Conservation (phyloP, 2,113 vertebrate species). For the Bubo scandiacus region DNA sequence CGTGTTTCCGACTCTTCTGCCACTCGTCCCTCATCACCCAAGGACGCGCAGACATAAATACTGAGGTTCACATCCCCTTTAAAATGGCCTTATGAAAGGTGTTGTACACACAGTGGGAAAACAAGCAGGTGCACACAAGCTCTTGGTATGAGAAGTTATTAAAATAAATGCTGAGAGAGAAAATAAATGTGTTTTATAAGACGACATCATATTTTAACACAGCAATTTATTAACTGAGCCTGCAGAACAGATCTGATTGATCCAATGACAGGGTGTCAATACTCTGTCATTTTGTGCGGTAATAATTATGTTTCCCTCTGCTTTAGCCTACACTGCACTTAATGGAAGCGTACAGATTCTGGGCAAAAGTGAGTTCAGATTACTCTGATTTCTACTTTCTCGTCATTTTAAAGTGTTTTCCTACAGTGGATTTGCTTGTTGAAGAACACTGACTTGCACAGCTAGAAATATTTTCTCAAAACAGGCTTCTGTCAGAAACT, state of each 20-base stretch:
- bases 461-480: neutral
- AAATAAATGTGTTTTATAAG: neutral
- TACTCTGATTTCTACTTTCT: neutral
- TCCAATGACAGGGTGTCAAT: constrained; percentile 7
- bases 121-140: neutral
- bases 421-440: neutral
- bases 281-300: neutral
- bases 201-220: neutral
- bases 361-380: neutral
- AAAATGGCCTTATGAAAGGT: neutral
- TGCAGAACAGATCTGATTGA: neutral
- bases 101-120: neutral
- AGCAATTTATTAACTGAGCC: constrained; percentile 1
- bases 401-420: neutral
- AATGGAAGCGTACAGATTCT: neutral
- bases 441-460: neutral
- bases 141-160: neutral
- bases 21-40: neutral
- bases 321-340: neutral
- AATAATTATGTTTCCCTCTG: constrained; percentile 8
- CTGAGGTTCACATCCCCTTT: neutral
- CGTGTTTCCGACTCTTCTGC: neutral
- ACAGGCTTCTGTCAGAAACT: neutral
- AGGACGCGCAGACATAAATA: neutral
- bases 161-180: neutral